Conservation (phyloP, 1,140 invertebrate species). For the Babylonia areolata region DNA sequence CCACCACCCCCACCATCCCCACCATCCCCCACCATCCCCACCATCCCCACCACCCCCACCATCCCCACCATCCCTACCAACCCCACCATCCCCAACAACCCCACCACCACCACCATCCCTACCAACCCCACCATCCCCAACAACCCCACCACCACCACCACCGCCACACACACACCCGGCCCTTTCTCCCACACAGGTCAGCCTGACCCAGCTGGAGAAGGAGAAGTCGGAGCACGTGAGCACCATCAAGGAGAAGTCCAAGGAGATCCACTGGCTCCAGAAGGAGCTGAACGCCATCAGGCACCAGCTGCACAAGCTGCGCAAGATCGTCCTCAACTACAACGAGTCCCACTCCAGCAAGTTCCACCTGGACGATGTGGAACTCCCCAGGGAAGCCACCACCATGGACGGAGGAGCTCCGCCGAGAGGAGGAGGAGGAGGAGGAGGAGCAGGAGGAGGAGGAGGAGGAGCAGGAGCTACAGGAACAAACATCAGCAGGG, state of each 20-base stretch:
- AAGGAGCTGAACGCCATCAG: constrained; percentile 52
- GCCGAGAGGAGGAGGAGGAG: not conserved
- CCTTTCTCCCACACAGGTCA: too few relatives aligned
- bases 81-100: too few relatives aligned
- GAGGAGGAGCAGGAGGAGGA: not conserved
- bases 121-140: too few relatives aligned
- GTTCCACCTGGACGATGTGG: constrained; percentile 58
- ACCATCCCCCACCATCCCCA: too few relatives aligned
- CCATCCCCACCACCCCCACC: too few relatives aligned
- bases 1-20: too few relatives aligned
- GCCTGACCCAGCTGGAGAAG: constrained; percentile 39
- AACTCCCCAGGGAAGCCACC: not conserved
- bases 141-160: too few relatives aligned
- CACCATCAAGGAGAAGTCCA: constrained; percentile 46
- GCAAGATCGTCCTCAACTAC: constrained; percentile 56
- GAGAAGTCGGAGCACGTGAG: constrained; percentile 48
- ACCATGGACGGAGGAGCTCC: not conserved
- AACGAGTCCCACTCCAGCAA: constrained; percentile 54
- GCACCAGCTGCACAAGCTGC: constrained; percentile 51
- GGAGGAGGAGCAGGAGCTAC: not conserved
- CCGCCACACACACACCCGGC: too few relatives aligned
- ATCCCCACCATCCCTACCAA: too few relatives aligned
- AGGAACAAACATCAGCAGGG: constrained; percentile 16
- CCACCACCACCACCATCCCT: too few relatives aligned
- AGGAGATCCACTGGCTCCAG: constrained; percentile 55